phyloP scores from a whole-genome alignment of 1,140 invertebrate species.

The Drosophila orosa region DNA sequence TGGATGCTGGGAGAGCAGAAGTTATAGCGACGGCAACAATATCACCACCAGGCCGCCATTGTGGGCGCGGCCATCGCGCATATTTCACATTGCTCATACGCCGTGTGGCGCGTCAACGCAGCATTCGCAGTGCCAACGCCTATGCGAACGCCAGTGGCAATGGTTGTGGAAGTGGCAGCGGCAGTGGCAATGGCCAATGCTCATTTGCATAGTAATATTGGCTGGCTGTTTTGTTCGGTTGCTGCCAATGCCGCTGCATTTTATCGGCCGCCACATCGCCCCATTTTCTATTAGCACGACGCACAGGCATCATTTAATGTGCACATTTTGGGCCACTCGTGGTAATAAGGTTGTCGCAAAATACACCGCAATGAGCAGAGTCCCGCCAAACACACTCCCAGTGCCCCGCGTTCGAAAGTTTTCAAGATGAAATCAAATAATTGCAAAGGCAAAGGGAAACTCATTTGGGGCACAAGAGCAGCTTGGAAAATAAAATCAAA shows the following conservation, averaged over 20 bases:
- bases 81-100: slow-evolving; percentile 77
- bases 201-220: slow-evolving; percentile 83
- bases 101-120: slow-evolving; percentile 55
- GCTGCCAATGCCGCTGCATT: slow-evolving; percentile 62
- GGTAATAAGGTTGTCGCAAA: slow-evolving; percentile 72
- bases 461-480: slow-evolving; percentile 75
- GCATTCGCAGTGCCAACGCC: slow-evolving; percentile 41
- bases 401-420: slow-evolving; percentile 46
- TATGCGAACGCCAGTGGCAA: slow-evolving; percentile 47
- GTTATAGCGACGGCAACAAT: slow-evolving; percentile 4
- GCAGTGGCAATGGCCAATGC: slow-evolving; percentile 53
- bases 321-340: slow-evolving; percentile 62
- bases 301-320: slow-evolving; percentile 79
- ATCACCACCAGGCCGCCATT: slow-evolving; percentile 22
- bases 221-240: slow-evolving; percentile 49
- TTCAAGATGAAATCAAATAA: slow-evolving; percentile 83
- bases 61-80: slow-evolving; percentile 63
- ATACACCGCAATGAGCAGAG: slow-evolving; percentile 34
- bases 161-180: slow-evolving; percentile 41
- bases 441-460: slow-evolving; percentile 68
- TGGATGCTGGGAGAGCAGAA: slow-evolving; percentile 43
- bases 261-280: slow-evolving; percentile 70
- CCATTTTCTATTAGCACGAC: slow-evolving; percentile 79
- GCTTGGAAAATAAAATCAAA: slow-evolving; percentile 68
- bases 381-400: slow-evolving; percentile 33